These are phyloP conservation scores for Lophochroa leadbeateri DNA, from an alignment of 2,113 vertebrate species.

Conservation along the genomic window DNA sequence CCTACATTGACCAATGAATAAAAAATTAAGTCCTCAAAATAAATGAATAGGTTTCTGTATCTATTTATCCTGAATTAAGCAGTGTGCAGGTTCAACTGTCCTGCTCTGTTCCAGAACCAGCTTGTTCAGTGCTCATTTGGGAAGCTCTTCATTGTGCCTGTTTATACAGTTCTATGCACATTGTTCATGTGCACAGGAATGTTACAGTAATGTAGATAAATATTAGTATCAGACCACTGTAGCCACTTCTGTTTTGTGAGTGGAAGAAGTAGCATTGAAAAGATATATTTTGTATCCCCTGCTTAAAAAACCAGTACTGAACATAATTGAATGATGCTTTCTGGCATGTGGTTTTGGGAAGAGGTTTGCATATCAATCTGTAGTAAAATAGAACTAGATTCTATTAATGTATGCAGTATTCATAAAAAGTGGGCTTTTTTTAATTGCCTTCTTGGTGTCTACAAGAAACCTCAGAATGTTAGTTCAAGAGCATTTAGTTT, in stretches of 20 bases:
- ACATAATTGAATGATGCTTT: neutral
- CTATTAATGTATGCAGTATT: neutral
- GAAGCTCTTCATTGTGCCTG: neutral
- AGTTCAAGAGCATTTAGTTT: neutral
- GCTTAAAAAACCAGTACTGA: neutral
- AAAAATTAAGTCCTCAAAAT: neutral
- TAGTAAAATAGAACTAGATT: neutral
- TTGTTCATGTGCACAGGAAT: neutral
- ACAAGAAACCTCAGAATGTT: neutral
- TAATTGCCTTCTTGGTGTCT: neutral
- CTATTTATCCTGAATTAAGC: neutral
- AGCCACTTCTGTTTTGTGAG: neutral
- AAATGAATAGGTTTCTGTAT: neutral
- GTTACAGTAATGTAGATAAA: neutral
- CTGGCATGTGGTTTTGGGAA: neutral
- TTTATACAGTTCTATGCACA: neutral
- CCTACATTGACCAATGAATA: neutral
- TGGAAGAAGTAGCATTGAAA: neutral
- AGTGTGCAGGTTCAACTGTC: neutral
- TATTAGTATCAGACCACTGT: neutral
- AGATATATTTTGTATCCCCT: neutral
- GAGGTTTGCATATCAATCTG: neutral
- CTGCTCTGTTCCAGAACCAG: neutral
- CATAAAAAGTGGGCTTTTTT: neutral
- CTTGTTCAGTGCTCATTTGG: neutral